Percentiles rank a stretch among this genome's conserved stretches.
Conservation (phyloP, 2,888 invertebrate species). For the Euplagia quadripunctaria region DNA sequence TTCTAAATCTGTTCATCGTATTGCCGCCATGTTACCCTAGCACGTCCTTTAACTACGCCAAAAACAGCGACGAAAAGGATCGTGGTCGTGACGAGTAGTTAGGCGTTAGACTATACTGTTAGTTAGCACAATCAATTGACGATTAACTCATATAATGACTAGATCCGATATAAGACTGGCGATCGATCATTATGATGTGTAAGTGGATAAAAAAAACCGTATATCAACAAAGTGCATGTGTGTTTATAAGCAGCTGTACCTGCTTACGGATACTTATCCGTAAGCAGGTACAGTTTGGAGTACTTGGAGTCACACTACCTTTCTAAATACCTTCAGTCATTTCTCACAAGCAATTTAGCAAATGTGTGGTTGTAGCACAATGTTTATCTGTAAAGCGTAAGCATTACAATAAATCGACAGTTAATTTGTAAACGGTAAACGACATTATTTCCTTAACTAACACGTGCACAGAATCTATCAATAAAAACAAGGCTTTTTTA, state of each 20-base stretch:
- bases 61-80: background rate
- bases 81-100: background rate
- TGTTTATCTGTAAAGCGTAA: background rate
- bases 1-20: too few species aligned
- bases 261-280: too few species aligned
- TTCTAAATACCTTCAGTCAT: background rate
- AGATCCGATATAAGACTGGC: background rate
- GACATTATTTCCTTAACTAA: too few species aligned
- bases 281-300: too few species aligned
- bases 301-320: background rate
- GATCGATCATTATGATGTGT: background rate
- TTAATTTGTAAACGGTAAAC: background rate
- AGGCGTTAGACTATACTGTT: background rate
- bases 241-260: background rate
- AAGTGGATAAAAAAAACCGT: background rate
- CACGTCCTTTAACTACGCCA: background rate
- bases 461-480: background rate
- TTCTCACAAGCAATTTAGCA: background rate
- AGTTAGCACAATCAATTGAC: background rate
- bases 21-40: background rate
- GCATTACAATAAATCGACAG: background rate
- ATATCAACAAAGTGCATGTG: background rate
- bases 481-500: background rate
- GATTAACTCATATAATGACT: background rate
- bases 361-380: background rate